phyloP scores from a whole-genome alignment of 2,797 vertebrate species.

The Sebastiscus albofasciatus region DNA sequence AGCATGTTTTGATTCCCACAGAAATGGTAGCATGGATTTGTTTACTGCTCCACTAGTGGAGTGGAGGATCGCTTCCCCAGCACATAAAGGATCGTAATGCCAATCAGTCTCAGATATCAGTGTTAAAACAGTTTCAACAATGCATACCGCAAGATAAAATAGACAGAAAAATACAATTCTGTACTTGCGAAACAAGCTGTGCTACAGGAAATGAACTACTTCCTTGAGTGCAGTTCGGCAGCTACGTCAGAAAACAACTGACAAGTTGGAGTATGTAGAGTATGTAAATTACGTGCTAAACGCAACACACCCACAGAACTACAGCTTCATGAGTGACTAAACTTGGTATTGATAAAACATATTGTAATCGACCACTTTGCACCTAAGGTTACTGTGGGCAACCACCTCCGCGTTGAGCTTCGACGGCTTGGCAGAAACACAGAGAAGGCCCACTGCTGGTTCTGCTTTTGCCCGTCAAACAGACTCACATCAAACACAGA shows the following conservation, averaged over 20 bases:
- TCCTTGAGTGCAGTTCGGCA: accelerated
- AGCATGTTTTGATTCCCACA: not conserved
- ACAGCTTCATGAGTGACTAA: not conserved
- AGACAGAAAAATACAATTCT: not conserved
- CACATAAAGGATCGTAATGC: not conserved
- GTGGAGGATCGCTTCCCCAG: not conserved
- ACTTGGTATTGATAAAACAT: slow-evolving; percentile 19
- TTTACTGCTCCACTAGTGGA: not conserved
- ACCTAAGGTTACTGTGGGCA: slow-evolving; percentile 50
- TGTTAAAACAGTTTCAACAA: not conserved
- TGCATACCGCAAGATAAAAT: not conserved
- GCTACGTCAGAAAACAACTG: not conserved
- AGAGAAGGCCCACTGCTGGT: slow-evolving; percentile 66
- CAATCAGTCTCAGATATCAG: not conserved
- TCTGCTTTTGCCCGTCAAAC: slow-evolving; percentile 74
- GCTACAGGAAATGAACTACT: not conserved
- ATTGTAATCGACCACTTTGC: slow-evolving; percentile 42
- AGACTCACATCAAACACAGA: slow-evolving; percentile 73
- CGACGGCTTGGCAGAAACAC: slow-evolving; percentile 39
- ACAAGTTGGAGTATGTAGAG: not conserved
- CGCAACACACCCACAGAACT: not conserved
- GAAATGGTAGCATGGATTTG: not conserved
- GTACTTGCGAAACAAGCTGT: not conserved
- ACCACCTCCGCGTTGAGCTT: slow-evolving; percentile 29
- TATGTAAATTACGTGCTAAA: not conserved